Conservation (phyloP, 1,140 invertebrate species). For the Brachionus paranguensis region DNA sequence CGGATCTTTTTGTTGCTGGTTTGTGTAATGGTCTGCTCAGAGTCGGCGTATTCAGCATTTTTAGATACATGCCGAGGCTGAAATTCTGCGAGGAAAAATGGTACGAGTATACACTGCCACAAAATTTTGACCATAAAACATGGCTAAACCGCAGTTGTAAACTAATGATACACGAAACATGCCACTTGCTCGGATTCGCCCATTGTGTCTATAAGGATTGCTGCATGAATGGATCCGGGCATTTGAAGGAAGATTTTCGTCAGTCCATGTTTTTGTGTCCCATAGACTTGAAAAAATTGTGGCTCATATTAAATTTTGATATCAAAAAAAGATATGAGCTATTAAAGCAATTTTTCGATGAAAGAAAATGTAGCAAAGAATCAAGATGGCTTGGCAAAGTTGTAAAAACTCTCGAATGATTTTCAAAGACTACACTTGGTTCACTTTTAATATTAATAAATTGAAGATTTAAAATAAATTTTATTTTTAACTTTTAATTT, state of each 20-base stretch:
- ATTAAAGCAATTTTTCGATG: constrained; percentile 45
- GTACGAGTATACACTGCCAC: constrained; percentile 43
- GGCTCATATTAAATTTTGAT: constrained; percentile 47
- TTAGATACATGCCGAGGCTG: constrained; percentile 47
- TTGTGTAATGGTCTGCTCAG: constrained; percentile 47
- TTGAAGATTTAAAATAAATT: not conserved
- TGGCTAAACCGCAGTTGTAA: constrained; percentile 44
- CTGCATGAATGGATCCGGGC: constrained; percentile 52
- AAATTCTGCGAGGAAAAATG: constrained; percentile 47
- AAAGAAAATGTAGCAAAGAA: constrained; percentile 44
- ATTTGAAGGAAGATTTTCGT: constrained; percentile 48
- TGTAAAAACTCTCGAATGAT: not conserved
- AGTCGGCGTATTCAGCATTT: constrained; percentile 49
- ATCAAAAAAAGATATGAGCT: constrained; percentile 44
- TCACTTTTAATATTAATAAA: not conserved
- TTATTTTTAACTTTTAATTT: too few species aligned
- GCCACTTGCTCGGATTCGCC: constrained; percentile 48
- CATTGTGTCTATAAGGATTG: constrained; percentile 50
- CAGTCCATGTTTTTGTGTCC: constrained; percentile 52
- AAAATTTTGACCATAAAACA: constrained; percentile 40
- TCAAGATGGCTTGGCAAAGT: constrained; percentile 44
- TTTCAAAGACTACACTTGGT: not conserved
- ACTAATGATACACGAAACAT: constrained; percentile 49
- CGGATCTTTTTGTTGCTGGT: constrained; percentile 50
- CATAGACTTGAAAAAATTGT: constrained; percentile 49